Evolutionary conservation across 2,797 vertebrate genomes (phyloP).

Genomic region (Tympanoctomys barrerae): DNA sequence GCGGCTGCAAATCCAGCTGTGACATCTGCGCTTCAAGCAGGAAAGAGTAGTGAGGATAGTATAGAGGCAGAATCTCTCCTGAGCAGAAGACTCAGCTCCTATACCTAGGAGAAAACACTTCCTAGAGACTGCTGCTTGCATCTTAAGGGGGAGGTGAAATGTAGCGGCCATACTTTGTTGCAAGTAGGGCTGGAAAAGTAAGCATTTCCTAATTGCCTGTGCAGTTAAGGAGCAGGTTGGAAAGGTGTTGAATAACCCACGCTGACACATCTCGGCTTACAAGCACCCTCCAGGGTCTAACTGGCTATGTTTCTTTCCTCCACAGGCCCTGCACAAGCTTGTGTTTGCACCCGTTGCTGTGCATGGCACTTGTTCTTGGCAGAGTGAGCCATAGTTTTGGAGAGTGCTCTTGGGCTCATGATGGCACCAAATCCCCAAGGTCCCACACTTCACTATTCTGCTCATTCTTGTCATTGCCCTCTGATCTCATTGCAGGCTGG

Average conservation of each 20-base stretch:
- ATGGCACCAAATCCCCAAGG: not conserved
- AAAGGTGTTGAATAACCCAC: not conserved
- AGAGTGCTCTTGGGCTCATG: not conserved
- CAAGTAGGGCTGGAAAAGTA: not conserved
- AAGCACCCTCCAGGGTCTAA: not conserved
- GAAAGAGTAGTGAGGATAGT: not conserved
- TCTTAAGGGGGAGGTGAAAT: not conserved
- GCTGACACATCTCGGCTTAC: not conserved
- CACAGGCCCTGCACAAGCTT: accelerated
- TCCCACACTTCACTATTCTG: not conserved
- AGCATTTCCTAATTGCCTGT: not conserved
- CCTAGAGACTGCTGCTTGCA: not conserved
- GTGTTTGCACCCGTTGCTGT: not conserved
- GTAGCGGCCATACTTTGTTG: not conserved
- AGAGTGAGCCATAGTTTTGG: not conserved
- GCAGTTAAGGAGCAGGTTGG: not conserved
- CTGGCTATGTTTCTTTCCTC: not conserved
- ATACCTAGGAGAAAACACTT: not conserved
- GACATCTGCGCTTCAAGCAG: not conserved
- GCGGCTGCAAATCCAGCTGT: not conserved
- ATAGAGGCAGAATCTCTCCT: not conserved
- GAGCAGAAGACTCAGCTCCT: not conserved
- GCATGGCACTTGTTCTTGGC: not conserved
- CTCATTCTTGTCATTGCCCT: not conserved
- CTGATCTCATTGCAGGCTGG: not conserved